These are phyloP conservation scores for Brachyistius frenatus DNA, from an alignment of 2,113 vertebrate species.

Conservation along the genomic window DNA sequence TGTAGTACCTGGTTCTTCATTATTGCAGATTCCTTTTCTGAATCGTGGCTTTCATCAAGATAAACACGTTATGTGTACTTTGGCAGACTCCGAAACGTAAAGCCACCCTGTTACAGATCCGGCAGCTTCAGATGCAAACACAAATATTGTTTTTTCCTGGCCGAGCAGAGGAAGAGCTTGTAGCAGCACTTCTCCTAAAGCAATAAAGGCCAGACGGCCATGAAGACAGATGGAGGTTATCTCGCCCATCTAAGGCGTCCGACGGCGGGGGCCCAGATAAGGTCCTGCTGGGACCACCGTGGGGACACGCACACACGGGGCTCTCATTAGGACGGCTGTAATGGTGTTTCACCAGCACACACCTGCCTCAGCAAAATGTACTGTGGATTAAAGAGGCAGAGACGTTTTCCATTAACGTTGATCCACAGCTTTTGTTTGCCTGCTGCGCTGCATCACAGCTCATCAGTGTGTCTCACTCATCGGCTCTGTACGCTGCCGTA, in stretches of 20 bases:
- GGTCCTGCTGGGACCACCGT: conserved; percentile 61
- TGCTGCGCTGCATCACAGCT: conserved; percentile 50
- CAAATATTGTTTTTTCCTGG: conserved; percentile 66
- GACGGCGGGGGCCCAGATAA: conserved; percentile 44
- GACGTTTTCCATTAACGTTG: conserved; percentile 33
- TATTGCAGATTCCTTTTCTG: too few relatives aligned
- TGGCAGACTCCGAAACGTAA: conserved; percentile 20
- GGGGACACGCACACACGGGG: conserved; percentile 34
- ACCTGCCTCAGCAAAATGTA: conserved; percentile 63
- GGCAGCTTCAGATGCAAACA: conserved; percentile 17
- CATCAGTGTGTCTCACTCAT: conserved; percentile 31
- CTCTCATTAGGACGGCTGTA: conserved; percentile 69
- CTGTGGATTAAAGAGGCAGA: conserved; percentile 15
- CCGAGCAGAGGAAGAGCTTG: conserved; percentile 37
- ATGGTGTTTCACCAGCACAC: conserved; percentile 60
- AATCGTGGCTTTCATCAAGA: not conserved
- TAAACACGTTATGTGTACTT: conserved; percentile 24
- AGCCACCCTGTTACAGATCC: conserved; percentile 46
- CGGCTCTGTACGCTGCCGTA: not conserved
- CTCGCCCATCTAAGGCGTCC: conserved; percentile 47
- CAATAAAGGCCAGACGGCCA: conserved; percentile 78
- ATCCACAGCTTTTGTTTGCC: conserved; percentile 51
- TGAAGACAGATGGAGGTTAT: conserved; percentile 82
- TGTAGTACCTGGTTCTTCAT: too few relatives aligned
- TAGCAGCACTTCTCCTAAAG: conserved; percentile 69